Conservation (phyloP, 2,113 vertebrate species). For the Caranx ignobilis region DNA sequence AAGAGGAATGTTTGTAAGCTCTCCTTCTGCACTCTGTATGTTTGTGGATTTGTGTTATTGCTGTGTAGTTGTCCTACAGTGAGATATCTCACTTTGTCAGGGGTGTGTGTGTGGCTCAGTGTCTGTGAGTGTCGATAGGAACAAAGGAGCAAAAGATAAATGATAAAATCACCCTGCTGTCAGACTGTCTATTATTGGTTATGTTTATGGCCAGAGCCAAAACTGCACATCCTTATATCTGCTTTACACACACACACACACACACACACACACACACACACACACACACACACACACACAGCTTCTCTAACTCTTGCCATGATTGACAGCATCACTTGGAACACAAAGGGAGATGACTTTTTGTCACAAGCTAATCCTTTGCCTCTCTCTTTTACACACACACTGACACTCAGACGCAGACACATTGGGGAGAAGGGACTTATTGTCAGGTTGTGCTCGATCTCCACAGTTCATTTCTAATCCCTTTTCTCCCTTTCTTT, state of each 20-base stretch:
- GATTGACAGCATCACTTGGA: conserved; percentile 71
- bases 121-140: conserved; percentile 7
- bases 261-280: background rate
- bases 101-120: background rate
- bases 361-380: conserved; percentile 65
- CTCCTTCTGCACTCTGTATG: conserved; percentile 2
- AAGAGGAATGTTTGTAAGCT: conserved; percentile 31
- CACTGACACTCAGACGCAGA: conserved; percentile 61
- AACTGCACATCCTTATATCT: conserved; percentile 24
- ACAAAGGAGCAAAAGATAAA: conserved; percentile 3
- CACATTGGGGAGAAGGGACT: conserved; percentile 67
- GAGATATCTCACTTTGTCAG: background rate
- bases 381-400: conserved; percentile 59
- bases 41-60: conserved; percentile 18
- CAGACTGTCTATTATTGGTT: conserved; percentile 25
- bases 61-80: background rate
- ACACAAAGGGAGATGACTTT: conserved; percentile 54
- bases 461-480: conserved; percentile 75
- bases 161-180: conserved; percentile 25
- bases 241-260: no score
- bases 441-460: conserved; percentile 71
- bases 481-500: conserved; percentile 60
- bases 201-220: conserved; percentile 7
- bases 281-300: background rate
- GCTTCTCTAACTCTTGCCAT: conserved; percentile 40